These are phyloP conservation scores for Elymnias hypermnestra DNA, from an alignment of 1,140 invertebrate species.

Conservation along the genomic window DNA sequence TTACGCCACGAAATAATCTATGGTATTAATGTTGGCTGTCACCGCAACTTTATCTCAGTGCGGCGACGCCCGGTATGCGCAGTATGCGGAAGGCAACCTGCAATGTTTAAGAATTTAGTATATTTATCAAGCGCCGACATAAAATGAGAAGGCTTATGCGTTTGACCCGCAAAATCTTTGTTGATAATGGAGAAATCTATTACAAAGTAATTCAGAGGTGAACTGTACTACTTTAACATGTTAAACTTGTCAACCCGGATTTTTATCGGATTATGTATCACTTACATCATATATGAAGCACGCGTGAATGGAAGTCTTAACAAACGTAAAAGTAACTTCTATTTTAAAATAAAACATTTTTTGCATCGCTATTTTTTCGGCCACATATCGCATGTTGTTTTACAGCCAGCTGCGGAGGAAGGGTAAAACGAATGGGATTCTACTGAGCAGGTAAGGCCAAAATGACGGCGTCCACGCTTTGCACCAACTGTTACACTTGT, in stretches of 20 bases:
- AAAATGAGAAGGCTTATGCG: constrained; percentile 27
- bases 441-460: too few species aligned
- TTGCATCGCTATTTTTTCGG: too few species aligned
- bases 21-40: constrained; percentile 29
- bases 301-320: too few species aligned
- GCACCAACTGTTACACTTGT: too few species aligned
- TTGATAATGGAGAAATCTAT: constrained; percentile 30
- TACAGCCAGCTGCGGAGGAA: too few species aligned
- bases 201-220: constrained; percentile 23
- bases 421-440: too few species aligned
- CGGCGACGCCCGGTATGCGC: constrained; percentile 42
- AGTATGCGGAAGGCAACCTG: constrained; percentile 52
- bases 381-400: too few species aligned
- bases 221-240: constrained; percentile 14
- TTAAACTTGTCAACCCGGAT: constrained; percentile 1
- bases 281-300: background rate
- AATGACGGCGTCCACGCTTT: too few species aligned
- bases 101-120: constrained; percentile 34
- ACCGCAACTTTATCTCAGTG: constrained; percentile 39
- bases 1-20: constrained; percentile 26
- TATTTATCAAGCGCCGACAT: constrained; percentile 24
- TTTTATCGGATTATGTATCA: background rate
- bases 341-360: too few species aligned
- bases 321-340: too few species aligned
- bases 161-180: constrained; percentile 24